phyloP scores from a whole-genome alignment of 2,113 vertebrate genomes.

The Zosterops lateralis region DNA sequence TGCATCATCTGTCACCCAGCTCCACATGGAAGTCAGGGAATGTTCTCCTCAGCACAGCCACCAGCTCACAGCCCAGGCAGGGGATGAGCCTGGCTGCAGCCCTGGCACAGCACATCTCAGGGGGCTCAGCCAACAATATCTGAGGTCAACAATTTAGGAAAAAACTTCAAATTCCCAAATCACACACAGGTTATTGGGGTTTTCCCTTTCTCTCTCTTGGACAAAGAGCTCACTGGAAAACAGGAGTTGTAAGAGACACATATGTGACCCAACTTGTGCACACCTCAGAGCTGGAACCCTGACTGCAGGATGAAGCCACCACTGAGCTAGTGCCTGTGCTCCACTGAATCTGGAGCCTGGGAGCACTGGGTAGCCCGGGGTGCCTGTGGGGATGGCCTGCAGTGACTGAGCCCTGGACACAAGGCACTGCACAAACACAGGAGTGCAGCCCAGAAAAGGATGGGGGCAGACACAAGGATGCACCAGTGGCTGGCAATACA shows the following conservation, averaged over 20 bases:
- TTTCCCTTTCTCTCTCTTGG: not conserved
- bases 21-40: not conserved
- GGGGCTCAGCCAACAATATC: not conserved
- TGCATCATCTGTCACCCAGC: not conserved
- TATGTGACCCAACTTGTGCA: rapidly evolving
- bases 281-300: not conserved
- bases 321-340: not conserved
- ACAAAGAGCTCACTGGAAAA: not conserved
- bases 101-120: not conserved
- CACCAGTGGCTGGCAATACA: not conserved
- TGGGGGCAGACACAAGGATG: rapidly evolving
- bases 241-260: rapidly evolving
- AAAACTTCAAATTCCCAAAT: not conserved
- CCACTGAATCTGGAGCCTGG: too few relatives aligned
- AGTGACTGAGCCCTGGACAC: rapidly evolving
- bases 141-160: rapidly evolving
- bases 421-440: not conserved
- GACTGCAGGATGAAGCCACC: not conserved
- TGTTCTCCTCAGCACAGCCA: not conserved
- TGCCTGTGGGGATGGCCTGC: rapidly evolving
- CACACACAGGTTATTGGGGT: rapidly evolving
- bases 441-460: not conserved
- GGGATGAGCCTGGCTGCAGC: not conserved
- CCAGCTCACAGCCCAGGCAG: not conserved
- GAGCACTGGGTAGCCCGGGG: rapidly evolving